Evolutionary conservation across 1,140 invertebrate genomes (phyloP).

Genomic region (Liolophura sinensis): DNA sequence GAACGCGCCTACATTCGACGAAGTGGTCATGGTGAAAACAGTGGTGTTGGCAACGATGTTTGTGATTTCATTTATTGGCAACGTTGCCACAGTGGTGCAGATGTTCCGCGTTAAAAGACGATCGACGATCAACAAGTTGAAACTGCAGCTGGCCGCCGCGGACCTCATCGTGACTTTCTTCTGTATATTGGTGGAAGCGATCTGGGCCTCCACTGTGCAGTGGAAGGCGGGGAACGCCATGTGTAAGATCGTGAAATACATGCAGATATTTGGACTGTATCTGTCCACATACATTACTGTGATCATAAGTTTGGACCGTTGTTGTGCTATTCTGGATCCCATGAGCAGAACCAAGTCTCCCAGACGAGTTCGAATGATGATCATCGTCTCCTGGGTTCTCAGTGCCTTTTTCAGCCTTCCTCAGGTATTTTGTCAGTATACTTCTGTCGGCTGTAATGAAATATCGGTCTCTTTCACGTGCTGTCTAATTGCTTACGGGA

Average conservation of each 20-base stretch:
- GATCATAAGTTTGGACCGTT: conserved; percentile 79
- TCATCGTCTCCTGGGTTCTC: conserved; percentile 68
- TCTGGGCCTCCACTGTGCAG: conserved; percentile 77
- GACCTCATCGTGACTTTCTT: conserved; percentile 79
- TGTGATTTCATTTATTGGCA: conserved; percentile 72
- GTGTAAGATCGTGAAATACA: conserved; percentile 81
- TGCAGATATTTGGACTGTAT: conserved; percentile 66
- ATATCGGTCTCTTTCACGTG: too few species aligned
- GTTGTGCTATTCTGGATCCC: conserved; percentile 77
- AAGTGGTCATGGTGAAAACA: conserved; percentile 65
- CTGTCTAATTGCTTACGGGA: too few species aligned
- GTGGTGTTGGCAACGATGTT: conserved; percentile 71
- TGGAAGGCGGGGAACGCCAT: conserved; percentile 77
- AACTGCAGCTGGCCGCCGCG: conserved; percentile 70
- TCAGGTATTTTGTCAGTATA: conserved; percentile 66
- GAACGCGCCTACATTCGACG: conserved; percentile 31
- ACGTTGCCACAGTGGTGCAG: conserved; percentile 74
- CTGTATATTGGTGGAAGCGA: conserved; percentile 76
- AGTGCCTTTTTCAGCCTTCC: conserved; percentile 75
- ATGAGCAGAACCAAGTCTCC: conserved; percentile 74
- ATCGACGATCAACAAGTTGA: conserved; percentile 76
- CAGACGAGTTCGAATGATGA: conserved; percentile 60
- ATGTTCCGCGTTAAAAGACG: conserved; percentile 65
- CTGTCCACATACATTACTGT: conserved; percentile 83
- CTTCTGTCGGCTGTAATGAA: too few species aligned